Evolutionary conservation across 2,888 invertebrate species (phyloP).

Genomic region (Oligia fasciuncula): DNA sequence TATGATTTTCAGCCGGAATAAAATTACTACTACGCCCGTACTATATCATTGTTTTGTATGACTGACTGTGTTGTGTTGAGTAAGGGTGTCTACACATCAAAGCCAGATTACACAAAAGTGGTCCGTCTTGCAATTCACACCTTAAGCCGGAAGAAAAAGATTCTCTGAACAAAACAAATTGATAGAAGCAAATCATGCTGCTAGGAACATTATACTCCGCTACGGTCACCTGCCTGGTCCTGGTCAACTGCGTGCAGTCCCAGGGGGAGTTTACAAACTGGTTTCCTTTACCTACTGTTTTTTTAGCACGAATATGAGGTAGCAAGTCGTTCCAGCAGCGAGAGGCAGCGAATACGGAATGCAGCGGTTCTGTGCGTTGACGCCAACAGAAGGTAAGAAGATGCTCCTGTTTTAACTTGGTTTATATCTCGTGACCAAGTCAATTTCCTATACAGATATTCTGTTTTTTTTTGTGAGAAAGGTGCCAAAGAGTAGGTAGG

Average conservation of each 20-base stretch:
- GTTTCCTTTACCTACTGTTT: neutral
- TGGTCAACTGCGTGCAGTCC: neutral
- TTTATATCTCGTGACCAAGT: neutral
- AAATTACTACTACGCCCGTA: too few species aligned
- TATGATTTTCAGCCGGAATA: too few species aligned
- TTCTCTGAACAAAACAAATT: neutral
- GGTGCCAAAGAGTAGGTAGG: neutral
- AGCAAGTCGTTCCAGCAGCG: neutral
- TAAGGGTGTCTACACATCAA: neutral
- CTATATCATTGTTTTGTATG: too few species aligned
- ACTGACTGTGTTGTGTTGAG: neutral
- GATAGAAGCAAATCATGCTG: too few species aligned
- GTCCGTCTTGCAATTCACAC: neutral
- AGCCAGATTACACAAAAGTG: neutral
- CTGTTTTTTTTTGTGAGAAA: neutral
- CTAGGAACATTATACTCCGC: too few species aligned
- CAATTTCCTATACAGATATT: neutral
- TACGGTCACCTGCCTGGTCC: neutral
- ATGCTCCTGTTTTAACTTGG: too few species aligned
- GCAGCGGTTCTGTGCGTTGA: neutral
- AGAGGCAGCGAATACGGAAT: neutral
- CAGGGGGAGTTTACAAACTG: neutral
- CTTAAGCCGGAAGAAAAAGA: neutral
- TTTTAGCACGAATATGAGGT: neutral
- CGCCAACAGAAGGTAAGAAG: too few species aligned